phyloP scores from a whole-genome alignment of 2,797 vertebrate species.

The Pangasius djambal region DNA sequence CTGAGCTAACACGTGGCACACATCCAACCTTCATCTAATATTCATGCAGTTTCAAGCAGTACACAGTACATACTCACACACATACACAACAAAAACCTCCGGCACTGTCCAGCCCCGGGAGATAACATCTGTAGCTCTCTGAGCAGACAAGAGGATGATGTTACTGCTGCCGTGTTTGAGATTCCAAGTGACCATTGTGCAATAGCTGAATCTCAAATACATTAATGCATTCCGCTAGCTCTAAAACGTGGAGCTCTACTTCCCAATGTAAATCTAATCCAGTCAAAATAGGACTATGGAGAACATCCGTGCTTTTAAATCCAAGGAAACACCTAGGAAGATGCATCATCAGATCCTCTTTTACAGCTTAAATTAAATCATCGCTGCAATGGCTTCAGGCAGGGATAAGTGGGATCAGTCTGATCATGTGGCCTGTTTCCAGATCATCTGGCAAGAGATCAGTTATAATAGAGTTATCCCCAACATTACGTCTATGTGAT shows the following conservation, averaged over 20 bases:
- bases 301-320: neutral
- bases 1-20: slow-evolving; percentile 47
- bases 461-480: slow-evolving; percentile 19
- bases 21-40: slow-evolving; percentile 36
- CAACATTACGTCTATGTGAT: neutral
- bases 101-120: slow-evolving; percentile 12
- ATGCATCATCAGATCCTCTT: neutral
- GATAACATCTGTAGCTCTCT: slow-evolving; percentile 21
- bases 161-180: neutral
- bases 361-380: neutral
- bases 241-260: neutral
- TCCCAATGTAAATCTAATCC: neutral
- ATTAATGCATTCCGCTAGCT: neutral
- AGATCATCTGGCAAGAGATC: slow-evolving; percentile 14
- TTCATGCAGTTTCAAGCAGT: slow-evolving; percentile 40
- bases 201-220: slow-evolving; percentile 14
- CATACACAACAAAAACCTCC: slow-evolving; percentile 18
- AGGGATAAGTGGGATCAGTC: neutral
- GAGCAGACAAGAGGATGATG: neutral
- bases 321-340: neutral
- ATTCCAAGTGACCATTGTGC: slow-evolving; percentile 21
- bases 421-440: slow-evolving; percentile 18
- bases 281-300: neutral
- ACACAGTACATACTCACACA: neutral
- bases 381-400: neutral